Evolutionary conservation across 2,888 invertebrate species (phyloP).

Genomic region (Apodemia zela): DNA sequence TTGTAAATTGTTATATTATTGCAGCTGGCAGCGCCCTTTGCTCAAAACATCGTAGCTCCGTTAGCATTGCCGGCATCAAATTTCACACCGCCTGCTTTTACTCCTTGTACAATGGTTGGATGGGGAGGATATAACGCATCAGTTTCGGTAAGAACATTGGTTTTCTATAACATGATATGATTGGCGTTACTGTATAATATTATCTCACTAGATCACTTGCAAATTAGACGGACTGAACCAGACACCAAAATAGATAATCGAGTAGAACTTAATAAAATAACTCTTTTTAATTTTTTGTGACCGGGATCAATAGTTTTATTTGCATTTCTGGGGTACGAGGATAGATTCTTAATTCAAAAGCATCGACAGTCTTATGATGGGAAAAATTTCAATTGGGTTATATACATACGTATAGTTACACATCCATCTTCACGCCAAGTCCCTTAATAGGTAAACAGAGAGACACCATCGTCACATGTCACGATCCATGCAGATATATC

Average conservation of each 20-base stretch:
- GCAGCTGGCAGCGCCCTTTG: conserved; percentile 38
- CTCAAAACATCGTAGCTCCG: conserved; percentile 36
- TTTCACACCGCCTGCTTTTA: conserved; percentile 39
- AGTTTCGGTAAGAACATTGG: conserved; percentile 18
- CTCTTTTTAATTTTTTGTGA: too few relatives aligned
- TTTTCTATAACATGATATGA: neutral
- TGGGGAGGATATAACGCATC: conserved; percentile 40
- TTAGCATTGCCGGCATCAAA: conserved; percentile 36
- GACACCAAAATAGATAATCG: neutral
- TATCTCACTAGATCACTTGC: neutral
- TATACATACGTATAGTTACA: too few relatives aligned
- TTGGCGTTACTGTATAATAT: neutral
- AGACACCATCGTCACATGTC: too few relatives aligned
- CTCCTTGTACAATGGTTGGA: conserved; percentile 43
- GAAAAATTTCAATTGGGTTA: too few relatives aligned
- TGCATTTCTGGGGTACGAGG: too few relatives aligned
- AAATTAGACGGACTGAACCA: neutral
- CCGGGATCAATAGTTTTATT: too few relatives aligned
- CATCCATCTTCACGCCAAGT: too few relatives aligned
- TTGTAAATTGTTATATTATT: conserved; percentile 25
- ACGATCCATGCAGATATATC: too few relatives aligned
- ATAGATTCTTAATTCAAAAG: too few relatives aligned
- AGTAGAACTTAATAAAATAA: too few relatives aligned
- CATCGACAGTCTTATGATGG: too few relatives aligned
- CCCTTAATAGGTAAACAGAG: too few relatives aligned